Evolutionary conservation across 2,797 vertebrate species (phyloP).

Genomic region (Pyrocephalus nanus): DNA sequence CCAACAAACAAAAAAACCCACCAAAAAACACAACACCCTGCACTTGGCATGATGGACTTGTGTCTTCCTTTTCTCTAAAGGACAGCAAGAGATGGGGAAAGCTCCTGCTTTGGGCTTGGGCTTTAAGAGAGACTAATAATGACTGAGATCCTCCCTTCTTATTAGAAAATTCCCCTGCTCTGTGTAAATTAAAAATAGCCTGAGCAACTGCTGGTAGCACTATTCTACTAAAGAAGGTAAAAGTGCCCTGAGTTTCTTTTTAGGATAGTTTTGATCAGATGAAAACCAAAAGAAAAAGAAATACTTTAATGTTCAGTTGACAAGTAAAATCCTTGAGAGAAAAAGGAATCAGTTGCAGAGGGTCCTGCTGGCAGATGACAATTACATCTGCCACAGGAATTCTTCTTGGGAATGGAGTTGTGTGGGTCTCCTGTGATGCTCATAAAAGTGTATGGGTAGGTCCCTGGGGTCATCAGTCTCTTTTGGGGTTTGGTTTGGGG

Average conservation of each 20-base stretch:
- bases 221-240: background rate
- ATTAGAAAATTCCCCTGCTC: background rate
- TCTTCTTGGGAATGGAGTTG: background rate
- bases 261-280: background rate
- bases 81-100: background rate
- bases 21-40: accelerated
- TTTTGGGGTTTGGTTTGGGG: too few species aligned
- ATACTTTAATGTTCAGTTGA: background rate
- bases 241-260: background rate
- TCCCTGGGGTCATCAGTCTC: background rate
- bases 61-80: background rate
- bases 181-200: background rate
- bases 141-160: background rate
- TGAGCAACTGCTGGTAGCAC: background rate
- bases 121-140: background rate
- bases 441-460: accelerated
- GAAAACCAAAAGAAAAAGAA: background rate
- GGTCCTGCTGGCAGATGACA: background rate
- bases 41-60: accelerated
- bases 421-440: background rate
- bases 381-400: background rate
- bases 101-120: background rate
- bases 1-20: background rate
- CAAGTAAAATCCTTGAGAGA: background rate
- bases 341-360: background rate